A percentile compares a stretch with the other conserved stretches of the same genome.
Evolutionary conservation across 35 echinoderm and acorn worm genomes (phyloP).

Genomic region (Amphiura filiformis): DNA sequence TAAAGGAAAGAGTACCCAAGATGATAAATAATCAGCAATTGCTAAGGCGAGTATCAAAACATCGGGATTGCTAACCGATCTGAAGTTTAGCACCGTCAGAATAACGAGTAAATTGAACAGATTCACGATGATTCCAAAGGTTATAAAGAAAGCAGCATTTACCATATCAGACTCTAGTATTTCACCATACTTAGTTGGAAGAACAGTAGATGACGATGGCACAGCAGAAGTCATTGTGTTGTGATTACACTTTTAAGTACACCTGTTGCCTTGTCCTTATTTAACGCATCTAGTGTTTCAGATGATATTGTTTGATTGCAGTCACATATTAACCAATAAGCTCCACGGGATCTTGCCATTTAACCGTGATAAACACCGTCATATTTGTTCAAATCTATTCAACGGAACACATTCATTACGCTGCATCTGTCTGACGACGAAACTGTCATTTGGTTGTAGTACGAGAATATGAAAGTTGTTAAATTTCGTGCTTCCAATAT

Average conservation of each 20-base stretch:
- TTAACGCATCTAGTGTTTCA: no score
- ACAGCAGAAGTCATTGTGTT: neutral
- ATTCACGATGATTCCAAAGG: slow-evolving; percentile 40
- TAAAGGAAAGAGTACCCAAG: slow-evolving; percentile 23
- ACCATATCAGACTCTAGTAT: neutral
- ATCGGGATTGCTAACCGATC: slow-evolving; percentile 44
- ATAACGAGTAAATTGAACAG: slow-evolving; percentile 46
- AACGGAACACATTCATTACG: no score
- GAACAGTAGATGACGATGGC: neutral
- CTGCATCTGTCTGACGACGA: no score
- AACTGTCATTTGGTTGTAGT: no score
- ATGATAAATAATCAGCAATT: slow-evolving; percentile 33
- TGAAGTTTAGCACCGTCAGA: slow-evolving; percentile 23
- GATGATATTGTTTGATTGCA: no score
- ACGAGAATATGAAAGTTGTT: no score
- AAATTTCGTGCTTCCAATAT: no score
- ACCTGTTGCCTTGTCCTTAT: no score
- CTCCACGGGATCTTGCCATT: no score
- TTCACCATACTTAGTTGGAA: neutral
- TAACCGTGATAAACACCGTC: no score
- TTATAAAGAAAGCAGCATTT: slow-evolving; percentile 31
- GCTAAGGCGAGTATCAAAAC: slow-evolving; percentile 45
- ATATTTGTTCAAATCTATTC: no score
- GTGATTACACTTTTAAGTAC: neutral
- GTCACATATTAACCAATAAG: no score